Evolutionary conservation across 23 tunicate species (phyloP), one percentile per base, ranked within the genome.

Genomic region (Trididemnum clinides): DNA sequence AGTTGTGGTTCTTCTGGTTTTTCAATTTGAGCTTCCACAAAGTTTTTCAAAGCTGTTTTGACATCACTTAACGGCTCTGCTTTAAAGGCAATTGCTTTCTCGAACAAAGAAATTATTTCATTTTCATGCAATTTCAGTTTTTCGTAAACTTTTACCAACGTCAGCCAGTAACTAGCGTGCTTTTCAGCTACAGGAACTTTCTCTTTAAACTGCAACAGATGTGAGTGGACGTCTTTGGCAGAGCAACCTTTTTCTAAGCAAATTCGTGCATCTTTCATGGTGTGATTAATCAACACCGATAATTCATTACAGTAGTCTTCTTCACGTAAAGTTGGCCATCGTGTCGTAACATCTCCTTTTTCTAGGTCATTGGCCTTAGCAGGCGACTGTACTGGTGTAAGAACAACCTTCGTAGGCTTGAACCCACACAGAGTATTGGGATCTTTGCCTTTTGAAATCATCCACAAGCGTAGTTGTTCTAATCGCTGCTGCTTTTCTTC

Each of bases 361-460:
- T 23, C 0, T 5, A 39, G 15, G 26, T 49, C 59, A n/a, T n/a
- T n/a, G 19, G 29, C 12, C 20, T 29, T 34, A 28, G 84, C 76
- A 15, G 91, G 91, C 22, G 91, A 87, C 19, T 71, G 36, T 3
- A 44, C 86, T 37, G 91, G 91, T 0, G 91, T 87, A 5, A 36
- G 69, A 32, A 87, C 66, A 36, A 71, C 33, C 51, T 87, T 87
- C 4, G 64, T 30, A 1, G 91, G 79, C 50, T 80, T 87, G 35
- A 87, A 87, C 1, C 91, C 91, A 64, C 44, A 25, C 35, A 77
- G 39, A 28, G 62, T 77, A 1, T 28, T 77, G 18, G 91, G 85
- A 30, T 80, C 83, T 70, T 87, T 87, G 5, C 91, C 91, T 80
- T 80, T 87, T n/a, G 80, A 26, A 0, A 71, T 50, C 91, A 87